These are phyloP conservation scores for Tetramorium bicarinatum DNA, from an alignment of 2,888 invertebrate genomes.

Conservation along the genomic window DNA sequence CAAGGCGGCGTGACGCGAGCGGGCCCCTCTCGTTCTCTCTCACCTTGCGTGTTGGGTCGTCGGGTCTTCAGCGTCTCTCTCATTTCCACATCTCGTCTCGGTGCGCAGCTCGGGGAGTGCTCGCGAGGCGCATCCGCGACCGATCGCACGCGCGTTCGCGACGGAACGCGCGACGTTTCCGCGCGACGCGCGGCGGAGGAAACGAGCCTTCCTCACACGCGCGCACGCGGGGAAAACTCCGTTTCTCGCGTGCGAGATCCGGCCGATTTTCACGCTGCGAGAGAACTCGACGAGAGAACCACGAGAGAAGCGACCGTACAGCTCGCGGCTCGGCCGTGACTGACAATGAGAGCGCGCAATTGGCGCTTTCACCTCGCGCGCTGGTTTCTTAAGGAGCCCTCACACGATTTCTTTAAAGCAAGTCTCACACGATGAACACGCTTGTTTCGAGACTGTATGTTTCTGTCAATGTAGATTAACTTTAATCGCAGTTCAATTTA, in stretches of 20 bases:
- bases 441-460: background rate
- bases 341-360: constrained; percentile 82
- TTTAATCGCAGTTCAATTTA: too few relatives aligned
- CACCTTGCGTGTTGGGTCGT: constrained; percentile 85
- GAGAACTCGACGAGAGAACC: background rate
- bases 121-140: background rate
- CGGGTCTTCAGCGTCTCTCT: constrained; percentile 82
- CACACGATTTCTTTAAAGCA: constrained; percentile 42
- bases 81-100: constrained; percentile 78
- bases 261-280: background rate
- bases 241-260: background rate
- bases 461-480: too few relatives aligned
- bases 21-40: constrained; percentile 7
- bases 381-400: constrained; percentile 40
- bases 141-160: background rate
- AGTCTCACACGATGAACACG: constrained; percentile 12
- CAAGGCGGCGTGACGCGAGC: constrained; percentile 27
- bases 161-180: background rate
- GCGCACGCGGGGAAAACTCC: background rate
- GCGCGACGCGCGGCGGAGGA: background rate
- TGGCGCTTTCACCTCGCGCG: constrained; percentile 84
- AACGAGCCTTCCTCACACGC: background rate
- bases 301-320: constrained; percentile 50
- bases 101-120: constrained; percentile 1
- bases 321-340: constrained; percentile 85